Evolutionary conservation across 2,797 vertebrate genomes (phyloP).

Genomic region (Lacerta viridis): DNA sequence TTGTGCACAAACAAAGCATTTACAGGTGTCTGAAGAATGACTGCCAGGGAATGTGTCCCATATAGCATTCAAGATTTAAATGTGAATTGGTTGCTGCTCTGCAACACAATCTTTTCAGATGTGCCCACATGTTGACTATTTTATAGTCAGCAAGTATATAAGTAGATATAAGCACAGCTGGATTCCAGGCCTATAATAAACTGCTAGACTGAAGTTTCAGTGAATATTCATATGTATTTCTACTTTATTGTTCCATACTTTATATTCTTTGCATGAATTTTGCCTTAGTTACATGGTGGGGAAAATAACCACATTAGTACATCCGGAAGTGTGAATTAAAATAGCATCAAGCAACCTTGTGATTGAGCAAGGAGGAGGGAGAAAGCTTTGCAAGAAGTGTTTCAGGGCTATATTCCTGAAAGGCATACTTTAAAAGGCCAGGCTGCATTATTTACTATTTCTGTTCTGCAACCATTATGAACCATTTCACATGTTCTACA

Average conservation of each 20-base stretch:
- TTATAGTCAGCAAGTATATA: slow-evolving; percentile 49
- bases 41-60: slow-evolving; percentile 5
- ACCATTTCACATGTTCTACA: background rate
- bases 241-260: slow-evolving; percentile 28
- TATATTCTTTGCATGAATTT: slow-evolving; percentile 35
- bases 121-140: slow-evolving; percentile 33
- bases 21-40: slow-evolving; percentile 46
- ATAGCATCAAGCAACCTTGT: slow-evolving; percentile 1
- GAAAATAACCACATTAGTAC: background rate
- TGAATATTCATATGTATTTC: slow-evolving; percentile 44
- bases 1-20: slow-evolving; percentile 32
- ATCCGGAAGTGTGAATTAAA: slow-evolving; percentile 28
- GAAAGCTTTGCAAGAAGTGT: slow-evolving; percentile 1
- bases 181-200: slow-evolving; percentile 37
- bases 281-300: background rate
- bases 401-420: slow-evolving; percentile 4
- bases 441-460: background rate
- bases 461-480: background rate
- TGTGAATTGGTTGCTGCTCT: slow-evolving; percentile 34
- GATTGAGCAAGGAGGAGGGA: background rate
- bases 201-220: slow-evolving; percentile 30
- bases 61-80: slow-evolving; percentile 37
- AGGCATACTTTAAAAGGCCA: background rate
- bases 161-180: slow-evolving; percentile 45
- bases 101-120: slow-evolving; percentile 30